Percentiles rank a stretch among this genome's conserved stretches.
Conservation (phyloP, 30 jellyfish, hydroid and myxozoan species). For the Mastigias papua region DNA sequence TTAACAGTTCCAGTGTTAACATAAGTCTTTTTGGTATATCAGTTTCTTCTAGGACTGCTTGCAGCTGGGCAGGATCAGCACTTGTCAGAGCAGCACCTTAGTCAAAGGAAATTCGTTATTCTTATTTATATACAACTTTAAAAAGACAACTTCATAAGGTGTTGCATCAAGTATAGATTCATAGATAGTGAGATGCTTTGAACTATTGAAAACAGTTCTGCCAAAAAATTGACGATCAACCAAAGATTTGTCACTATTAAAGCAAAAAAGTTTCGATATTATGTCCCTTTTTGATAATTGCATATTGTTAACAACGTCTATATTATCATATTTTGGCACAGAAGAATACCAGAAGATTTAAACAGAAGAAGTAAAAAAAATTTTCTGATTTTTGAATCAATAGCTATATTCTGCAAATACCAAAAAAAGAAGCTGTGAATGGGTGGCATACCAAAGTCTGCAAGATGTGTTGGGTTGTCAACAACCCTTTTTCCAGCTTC, state of each 20-base stretch:
- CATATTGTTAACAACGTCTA: too few relatives aligned
- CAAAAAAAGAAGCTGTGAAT: not conserved
- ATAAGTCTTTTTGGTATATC: constrained; percentile 83
- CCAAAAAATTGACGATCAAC: too few relatives aligned
- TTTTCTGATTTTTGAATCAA: not conserved
- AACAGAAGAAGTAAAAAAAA: too few relatives aligned
- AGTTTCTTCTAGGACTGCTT: constrained; percentile 84
- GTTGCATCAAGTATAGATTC: too few relatives aligned
- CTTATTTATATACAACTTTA: not conserved
- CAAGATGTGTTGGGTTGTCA: constrained; percentile 94
- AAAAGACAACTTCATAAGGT: too few relatives aligned
- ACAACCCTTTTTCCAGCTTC: constrained; percentile 97
- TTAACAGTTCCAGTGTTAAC: constrained; percentile 86
- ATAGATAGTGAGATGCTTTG: too few relatives aligned
- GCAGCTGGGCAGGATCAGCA: constrained; percentile 96
- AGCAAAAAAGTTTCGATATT: too few relatives aligned
- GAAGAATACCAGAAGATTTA: too few relatives aligned
- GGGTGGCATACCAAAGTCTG: constrained; percentile 87
- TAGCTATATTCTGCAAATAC: not conserved
- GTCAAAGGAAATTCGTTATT: not conserved
- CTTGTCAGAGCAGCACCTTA: constrained; percentile 98
- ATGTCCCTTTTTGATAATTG: too few relatives aligned
- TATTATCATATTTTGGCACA: too few relatives aligned
- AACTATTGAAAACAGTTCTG: too few relatives aligned
- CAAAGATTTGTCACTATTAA: too few relatives aligned